Base-by-base conservation (phyloP, 2,888 invertebrate species). In the Cerceris ruficornis region DNA sequence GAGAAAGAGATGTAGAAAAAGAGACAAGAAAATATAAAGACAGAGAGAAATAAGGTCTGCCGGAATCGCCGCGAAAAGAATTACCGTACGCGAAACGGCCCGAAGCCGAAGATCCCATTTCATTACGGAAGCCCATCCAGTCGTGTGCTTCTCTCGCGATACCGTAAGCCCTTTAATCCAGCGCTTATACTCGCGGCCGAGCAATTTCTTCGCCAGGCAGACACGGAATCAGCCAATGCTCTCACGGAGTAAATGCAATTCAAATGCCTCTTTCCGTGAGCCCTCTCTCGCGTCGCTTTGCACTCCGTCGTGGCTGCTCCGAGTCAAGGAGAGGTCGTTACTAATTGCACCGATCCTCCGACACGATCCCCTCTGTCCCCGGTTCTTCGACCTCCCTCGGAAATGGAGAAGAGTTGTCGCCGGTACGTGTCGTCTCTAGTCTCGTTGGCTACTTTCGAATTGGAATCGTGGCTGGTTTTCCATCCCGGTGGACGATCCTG, bases 371-470 rank as follows among this genome's bases (percentile, higher is more conserved):
- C 28, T 28, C 28, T 28, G 28, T 28, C 28, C 28, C 28, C 28
- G 28, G 28, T 28, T 28, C 28, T 28, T 28, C 70, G 71, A 54
- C 70, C 74, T 80, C 66, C 64, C 55, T 59, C 75, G 83, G 87
- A 90, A 90, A 89, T 88, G 87, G 88, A 89, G 88, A 88, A 88
- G 87, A 88, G 86, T 84, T 88, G 89, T 80, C 77, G 77, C 74
- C 75, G 50, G 69, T 41, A 75, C 71, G 78, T 64, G 50, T 59
- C 43, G 60, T 67, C 62, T 28, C 28, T 28, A 28, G 28, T 28
- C 62, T 65, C 59, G 74, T 70, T 65, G 67, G 58, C 70, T 49
- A 58, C 65, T 66, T 68, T 65, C 70, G 60, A 55, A 49, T 43
- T 54, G 75, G 75, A 60, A 67, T 75, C 80, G 69, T 72, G 67